Evolutionary conservation across 2,797 vertebrate genomes (phyloP).

Genomic region (Netta rufina): DNA sequence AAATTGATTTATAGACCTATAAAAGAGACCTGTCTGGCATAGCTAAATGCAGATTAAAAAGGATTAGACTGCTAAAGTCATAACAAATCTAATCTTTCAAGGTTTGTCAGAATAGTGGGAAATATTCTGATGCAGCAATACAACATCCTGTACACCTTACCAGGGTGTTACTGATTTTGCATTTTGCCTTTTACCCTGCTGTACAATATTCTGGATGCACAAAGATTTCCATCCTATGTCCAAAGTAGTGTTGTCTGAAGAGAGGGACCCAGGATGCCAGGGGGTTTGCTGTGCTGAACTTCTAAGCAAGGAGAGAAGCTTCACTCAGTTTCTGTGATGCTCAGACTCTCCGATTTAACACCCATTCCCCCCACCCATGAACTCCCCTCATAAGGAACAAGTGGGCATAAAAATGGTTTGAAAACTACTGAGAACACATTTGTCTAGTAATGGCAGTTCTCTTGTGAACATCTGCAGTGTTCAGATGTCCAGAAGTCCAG

Average conservation of each 20-base stretch:
- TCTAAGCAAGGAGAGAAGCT: background rate
- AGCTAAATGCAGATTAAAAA: background rate
- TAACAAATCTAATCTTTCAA: background rate
- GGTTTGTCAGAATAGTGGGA: background rate
- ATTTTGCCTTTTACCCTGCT: background rate
- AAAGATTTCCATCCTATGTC: rapidly evolving
- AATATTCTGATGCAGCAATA: background rate
- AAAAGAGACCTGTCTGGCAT: background rate
- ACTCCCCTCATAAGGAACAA: background rate
- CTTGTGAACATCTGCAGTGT: background rate
- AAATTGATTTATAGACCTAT: too few relatives aligned
- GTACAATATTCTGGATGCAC: background rate
- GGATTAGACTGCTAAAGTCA: background rate
- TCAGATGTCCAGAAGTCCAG: too few relatives aligned
- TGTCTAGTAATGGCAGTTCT: background rate
- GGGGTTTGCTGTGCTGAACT: background rate
- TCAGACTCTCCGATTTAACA: rapidly evolving
- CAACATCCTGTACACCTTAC: background rate
- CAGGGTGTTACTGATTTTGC: background rate
- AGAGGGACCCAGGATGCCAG: background rate
- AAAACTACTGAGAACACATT: background rate
- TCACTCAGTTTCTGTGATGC: background rate
- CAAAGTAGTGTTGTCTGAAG: background rate
- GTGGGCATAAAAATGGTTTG: background rate
- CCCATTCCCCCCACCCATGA: background rate